These are phyloP conservation scores for Akabosia matsudoensis DNA, from an alignment of 1,140 invertebrate species.

Conservation along the genomic window DNA sequence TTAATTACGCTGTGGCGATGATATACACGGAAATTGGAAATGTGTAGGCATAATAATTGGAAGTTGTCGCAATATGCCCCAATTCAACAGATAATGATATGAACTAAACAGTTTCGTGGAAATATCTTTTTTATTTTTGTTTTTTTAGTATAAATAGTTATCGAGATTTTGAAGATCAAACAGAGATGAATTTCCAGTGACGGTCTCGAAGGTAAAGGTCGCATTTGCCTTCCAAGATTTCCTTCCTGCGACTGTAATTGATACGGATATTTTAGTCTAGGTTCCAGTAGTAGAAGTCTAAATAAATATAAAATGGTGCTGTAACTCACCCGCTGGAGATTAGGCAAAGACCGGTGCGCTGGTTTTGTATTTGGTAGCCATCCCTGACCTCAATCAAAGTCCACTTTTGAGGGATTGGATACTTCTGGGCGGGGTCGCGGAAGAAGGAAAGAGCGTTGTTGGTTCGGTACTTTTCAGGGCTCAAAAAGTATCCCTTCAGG, in stretches of 20 bases:
- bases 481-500: constrained; percentile 19
- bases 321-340: constrained; percentile 24
- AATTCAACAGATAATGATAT: too few relatives aligned
- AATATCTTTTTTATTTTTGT: too few relatives aligned
- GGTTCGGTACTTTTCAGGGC: constrained; percentile 18
- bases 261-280: too few relatives aligned
- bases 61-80: too few relatives aligned
- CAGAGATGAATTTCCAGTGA: constrained; percentile 35
- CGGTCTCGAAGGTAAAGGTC: constrained; percentile 26
- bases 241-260: constrained; percentile 14
- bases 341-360: constrained; percentile 21
- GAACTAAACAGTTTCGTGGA: too few relatives aligned
- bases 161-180: too few relatives aligned
- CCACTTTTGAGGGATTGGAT: constrained; percentile 28
- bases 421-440: constrained; percentile 29
- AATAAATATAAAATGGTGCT: neutral
- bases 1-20: too few relatives aligned
- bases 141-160: too few relatives aligned
- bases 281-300: too few relatives aligned
- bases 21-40: too few relatives aligned
- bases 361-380: constrained; percentile 33
- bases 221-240: constrained; percentile 28
- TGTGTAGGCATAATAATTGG: too few relatives aligned
- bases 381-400: neutral
- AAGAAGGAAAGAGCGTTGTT: constrained; percentile 32